Evolutionary conservation across 2,797 vertebrate species (phyloP).

Genomic region (Bovichtus variegatus): DNA sequence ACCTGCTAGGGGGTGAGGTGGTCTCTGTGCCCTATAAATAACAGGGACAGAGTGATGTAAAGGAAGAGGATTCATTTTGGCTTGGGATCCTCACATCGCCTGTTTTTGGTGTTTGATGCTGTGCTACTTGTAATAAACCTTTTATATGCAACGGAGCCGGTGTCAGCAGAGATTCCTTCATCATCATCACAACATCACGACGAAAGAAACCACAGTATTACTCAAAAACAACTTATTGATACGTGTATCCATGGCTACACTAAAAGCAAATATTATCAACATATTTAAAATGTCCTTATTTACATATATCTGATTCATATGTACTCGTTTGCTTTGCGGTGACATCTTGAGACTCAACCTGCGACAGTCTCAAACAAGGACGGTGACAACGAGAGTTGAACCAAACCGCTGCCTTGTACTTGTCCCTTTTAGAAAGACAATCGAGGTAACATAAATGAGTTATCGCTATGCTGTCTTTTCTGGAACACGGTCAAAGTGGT

Average conservation of each 20-base stretch:
- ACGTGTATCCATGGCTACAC: neutral
- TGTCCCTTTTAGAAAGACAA: slow-evolving; percentile 55
- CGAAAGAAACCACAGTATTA: no score
- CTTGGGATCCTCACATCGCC: no score
- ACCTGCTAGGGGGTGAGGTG: no score
- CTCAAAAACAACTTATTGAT: slow-evolving; percentile 1
- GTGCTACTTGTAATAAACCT: no score
- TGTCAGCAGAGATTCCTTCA: no score
- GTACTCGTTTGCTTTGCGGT: neutral
- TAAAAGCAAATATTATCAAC: neutral
- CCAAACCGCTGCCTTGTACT: slow-evolving; percentile 26
- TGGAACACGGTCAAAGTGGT: slow-evolving; percentile 62
- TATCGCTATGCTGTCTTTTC: slow-evolving; percentile 71
- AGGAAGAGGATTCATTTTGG: no score
- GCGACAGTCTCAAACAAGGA: neutral
- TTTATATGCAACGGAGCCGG: no score
- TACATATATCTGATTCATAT: neutral
- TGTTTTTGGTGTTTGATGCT: no score
- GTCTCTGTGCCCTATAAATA: no score
- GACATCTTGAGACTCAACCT: neutral
- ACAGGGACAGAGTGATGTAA: no score
- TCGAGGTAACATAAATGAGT: slow-evolving; percentile 73
- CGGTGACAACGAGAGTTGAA: slow-evolving; percentile 8
- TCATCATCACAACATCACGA: no score
- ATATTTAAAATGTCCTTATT: neutral